Base-by-base conservation (phyloP, 2,888 invertebrate genomes). In the Peribatodes rhomboidaria region DNA sequence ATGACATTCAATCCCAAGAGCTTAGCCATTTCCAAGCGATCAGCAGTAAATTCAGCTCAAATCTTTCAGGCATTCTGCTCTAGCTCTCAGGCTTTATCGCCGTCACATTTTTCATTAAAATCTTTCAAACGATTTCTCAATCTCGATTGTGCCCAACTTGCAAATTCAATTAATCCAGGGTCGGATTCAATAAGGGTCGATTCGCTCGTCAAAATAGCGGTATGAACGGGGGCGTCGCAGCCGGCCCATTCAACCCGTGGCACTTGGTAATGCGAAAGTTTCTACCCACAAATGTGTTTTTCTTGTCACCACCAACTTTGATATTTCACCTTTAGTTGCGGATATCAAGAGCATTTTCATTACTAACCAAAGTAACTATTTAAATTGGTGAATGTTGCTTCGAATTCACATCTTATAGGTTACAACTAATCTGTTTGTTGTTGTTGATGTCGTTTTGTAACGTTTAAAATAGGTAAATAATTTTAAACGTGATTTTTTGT, bases 251-350 rank as follows among this genome's bases (percentile, higher is more conserved):
- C 78, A 78, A 69, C 76, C 71, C 69, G 57, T 70, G 64, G 68
- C 67, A 71, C 73, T 70, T 52, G 68, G 71, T 70, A 78, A 78
- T 71, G 79, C 70, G 74, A 84, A 85, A 86, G 79, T 86, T 86
- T 73, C 71, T 75, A 61, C 71, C 82, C 86, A 72, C 86, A 86
- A 88, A 87, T 87, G 87, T 86, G 83, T 84, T 87, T 87, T 87
- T 87, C 86, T 86, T 86, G 86, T 86, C 82, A 71, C 78, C 75
- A 68, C 76, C 70, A 79, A 82, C 74, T 85, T 86, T 83, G 77
- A 83, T 85, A 87, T 86, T 86, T 80, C 77, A 83, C 81, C 82
- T 65, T 39, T 61, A 61, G 65, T 39, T 41, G 41, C 13, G 50
- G 52, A 52, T 39, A 9, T 18, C 8, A 9, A 13, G 56, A 16